Base-by-base conservation (phyloP, 2,113 vertebrate genomes). In the Tetraodon nigroviridis region DNA sequence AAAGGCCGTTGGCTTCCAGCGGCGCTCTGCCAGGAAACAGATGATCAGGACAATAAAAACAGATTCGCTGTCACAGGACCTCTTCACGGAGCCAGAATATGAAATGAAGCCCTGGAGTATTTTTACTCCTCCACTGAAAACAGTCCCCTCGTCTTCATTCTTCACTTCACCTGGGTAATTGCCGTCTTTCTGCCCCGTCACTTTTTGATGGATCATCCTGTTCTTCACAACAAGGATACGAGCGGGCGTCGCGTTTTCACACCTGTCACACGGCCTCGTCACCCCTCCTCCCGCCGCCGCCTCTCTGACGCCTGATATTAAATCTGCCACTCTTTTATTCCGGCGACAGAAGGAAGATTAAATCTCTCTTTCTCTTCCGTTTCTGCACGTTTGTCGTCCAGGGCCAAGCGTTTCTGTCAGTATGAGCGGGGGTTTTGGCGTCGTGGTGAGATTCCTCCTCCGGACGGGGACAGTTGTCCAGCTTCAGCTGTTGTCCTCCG, bases 181-280 rank as follows among this genome's bases (percentile, higher is more conserved):
- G 78, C 77, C 66, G 55, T 82, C 64, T 76, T 77, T 85, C 62
- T 79, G 76, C 71, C 41, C 55, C 69, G 75, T 87, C 86, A 80
- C 71, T 72, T 83, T 78, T 58, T 89, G 86, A 87, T 87, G 55
- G 70, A 81, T 87, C 79, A 73, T 82, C 76, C 73, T 78, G 78
- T 82, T 83, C 76, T 70, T 83, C 80, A 77, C 80, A 80, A 84
- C 86, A 85, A 88, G 84, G 86, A 87, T 81, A 76, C 84, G 87
- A 80, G 80, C 83, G 84, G 84, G 87, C 85, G 86, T 82, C 50
- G 57, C 73, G 71, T 86, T 82, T 79, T 83, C 76, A 67, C 64
- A 55, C 81, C 83, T 75, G 81, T 87, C 84, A 79, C 79, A 69
- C 55, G 21, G 55, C 66, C 75, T 71, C 60, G 79, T 84, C 79